These are phyloP conservation scores for Otis tarda DNA, from an alignment of 2,113 vertebrate genomes.

Conservation along the genomic window DNA sequence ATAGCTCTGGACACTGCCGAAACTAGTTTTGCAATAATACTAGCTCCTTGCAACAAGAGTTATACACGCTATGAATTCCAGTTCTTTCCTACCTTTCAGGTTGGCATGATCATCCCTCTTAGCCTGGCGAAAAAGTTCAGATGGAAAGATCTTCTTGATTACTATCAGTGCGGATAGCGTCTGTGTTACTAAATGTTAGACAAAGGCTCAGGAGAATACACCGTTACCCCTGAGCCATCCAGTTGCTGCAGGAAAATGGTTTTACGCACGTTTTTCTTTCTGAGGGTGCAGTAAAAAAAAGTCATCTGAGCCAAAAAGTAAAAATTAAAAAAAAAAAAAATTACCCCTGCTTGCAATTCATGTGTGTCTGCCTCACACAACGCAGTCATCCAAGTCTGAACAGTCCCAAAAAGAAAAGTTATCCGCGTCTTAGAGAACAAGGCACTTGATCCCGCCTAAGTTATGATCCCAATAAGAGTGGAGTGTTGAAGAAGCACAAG, in stretches of 20 bases:
- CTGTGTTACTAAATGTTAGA: background rate
- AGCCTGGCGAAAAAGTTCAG: background rate
- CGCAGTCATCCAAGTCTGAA: background rate
- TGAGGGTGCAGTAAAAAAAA: background rate
- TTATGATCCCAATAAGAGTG: background rate
- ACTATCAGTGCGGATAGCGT: background rate
- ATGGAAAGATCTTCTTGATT: conserved; percentile 19
- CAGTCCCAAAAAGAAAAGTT: background rate
- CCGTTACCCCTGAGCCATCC: background rate
- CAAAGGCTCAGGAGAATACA: background rate
- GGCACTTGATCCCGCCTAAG: background rate
- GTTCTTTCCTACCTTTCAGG: conserved; percentile 52
- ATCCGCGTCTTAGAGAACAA: background rate
- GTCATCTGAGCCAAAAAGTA: background rate
- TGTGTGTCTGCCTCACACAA: background rate
- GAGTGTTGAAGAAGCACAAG: conserved; percentile 35
- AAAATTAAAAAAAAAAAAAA: background rate
- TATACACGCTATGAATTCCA: background rate
- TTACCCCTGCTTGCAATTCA: background rate
- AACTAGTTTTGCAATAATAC: conserved; percentile 13
- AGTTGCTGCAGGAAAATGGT: background rate
- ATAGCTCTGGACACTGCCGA: background rate
- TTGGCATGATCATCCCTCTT: conserved; percentile 44
- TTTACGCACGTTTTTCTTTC: background rate
- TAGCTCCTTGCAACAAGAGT: conserved; percentile 36